phyloP scores from a whole-genome alignment of 2,888 invertebrate genomes.

The Amblyjoppa fuscipennis region DNA sequence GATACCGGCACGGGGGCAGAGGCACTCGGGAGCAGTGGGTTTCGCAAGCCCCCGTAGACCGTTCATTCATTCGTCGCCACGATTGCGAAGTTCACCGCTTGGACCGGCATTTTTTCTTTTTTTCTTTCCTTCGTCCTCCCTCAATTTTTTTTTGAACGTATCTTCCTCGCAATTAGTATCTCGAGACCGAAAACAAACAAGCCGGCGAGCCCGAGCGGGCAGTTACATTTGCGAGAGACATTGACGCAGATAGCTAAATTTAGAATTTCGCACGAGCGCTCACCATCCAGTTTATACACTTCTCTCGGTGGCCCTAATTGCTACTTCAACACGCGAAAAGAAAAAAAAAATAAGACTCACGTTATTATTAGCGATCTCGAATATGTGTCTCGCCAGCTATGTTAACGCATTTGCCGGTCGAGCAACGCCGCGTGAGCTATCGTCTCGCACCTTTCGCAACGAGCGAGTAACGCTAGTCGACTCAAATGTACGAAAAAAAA shows the following conservation, averaged over 20 bases:
- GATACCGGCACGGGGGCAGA: constrained; percentile 51
- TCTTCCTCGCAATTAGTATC: neutral
- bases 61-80: constrained; percentile 24
- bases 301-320: constrained; percentile 61
- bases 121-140: neutral
- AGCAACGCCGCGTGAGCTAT: constrained; percentile 14
- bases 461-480: constrained; percentile 23
- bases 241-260: constrained; percentile 58
- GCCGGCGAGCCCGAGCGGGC: constrained; percentile 19
- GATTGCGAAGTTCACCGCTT: neutral
- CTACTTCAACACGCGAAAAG: constrained; percentile 56
- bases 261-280: constrained; percentile 47
- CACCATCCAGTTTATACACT: constrained; percentile 46
- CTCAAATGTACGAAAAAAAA: neutral
- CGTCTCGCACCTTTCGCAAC: constrained; percentile 44
- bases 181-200: neutral
- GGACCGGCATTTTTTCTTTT: neutral
- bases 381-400: neutral
- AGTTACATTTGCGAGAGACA: constrained; percentile 43
- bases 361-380: constrained; percentile 42
- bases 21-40: constrained; percentile 30
- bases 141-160: neutral
- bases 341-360: constrained; percentile 44
- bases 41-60: neutral
- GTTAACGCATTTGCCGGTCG: constrained; percentile 27